A percentile compares a stretch with the other conserved stretches of the same genome.
phyloP scores from a whole-genome alignment of 2,113 vertebrate genomes.

The Hemiscyllium ocellatum region DNA sequence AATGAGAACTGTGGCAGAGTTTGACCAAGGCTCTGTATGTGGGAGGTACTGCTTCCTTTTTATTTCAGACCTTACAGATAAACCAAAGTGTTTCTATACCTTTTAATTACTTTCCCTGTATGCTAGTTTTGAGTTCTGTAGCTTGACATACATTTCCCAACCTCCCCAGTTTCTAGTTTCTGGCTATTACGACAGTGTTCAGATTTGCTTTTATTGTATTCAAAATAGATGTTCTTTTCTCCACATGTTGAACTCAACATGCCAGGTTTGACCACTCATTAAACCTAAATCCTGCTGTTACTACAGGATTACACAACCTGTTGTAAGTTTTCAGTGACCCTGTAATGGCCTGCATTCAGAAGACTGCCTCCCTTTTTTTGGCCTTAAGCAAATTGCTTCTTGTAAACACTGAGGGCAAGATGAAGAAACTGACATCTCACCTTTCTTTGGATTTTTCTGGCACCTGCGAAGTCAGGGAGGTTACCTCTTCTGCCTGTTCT shows the following conservation, averaged over 20 bases:
- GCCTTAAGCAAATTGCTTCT: background rate
- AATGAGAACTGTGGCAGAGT: background rate
- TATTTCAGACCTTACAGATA: background rate
- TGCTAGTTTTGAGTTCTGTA: background rate
- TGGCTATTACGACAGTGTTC: background rate
- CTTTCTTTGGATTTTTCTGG: background rate
- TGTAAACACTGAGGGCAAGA: background rate
- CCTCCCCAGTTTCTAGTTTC: background rate
- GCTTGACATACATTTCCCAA: background rate
- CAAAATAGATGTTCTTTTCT: background rate
- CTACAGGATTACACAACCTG: background rate
- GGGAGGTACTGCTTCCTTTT: background rate
- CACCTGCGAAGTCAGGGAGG: background rate
- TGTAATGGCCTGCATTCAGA: background rate
- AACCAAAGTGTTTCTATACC: background rate
- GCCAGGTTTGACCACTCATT: background rate
- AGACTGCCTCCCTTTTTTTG: background rate
- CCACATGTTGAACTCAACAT: background rate
- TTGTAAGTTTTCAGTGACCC: background rate
- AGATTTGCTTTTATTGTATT: background rate
- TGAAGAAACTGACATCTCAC: background rate
- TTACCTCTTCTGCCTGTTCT: background rate
- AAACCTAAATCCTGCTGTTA: background rate
- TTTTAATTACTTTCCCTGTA: background rate
- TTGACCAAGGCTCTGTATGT: background rate